Conservation (phyloP, 2,888 invertebrate genomes). For the Spodoptera exigua region DNA sequence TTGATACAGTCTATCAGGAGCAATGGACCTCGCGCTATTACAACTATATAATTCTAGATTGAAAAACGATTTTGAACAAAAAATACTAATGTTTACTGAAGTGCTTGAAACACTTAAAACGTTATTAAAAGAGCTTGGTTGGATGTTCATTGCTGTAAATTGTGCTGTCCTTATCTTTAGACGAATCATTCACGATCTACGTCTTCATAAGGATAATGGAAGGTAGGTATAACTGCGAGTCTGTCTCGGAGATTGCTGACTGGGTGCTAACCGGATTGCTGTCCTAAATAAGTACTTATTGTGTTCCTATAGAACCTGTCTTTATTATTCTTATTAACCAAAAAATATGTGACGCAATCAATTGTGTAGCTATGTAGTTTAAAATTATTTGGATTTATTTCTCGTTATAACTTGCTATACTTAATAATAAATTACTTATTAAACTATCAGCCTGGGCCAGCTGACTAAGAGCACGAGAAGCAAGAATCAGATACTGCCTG, state of each 20-base stretch:
- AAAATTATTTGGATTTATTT: no score
- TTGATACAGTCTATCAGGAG: slow-evolving; percentile 59
- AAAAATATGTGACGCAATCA: no score
- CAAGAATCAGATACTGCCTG: no score
- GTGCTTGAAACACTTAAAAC: slow-evolving; percentile 40
- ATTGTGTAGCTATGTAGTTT: no score
- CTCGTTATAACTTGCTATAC: no score
- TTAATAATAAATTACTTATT: no score
- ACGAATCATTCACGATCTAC: slow-evolving; percentile 17
- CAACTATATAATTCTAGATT: slow-evolving; percentile 55
- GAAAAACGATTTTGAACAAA: slow-evolving; percentile 43
- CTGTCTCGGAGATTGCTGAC: neutral
- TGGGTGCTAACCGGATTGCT: no score
- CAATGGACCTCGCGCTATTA: slow-evolving; percentile 62
- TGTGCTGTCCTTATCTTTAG: slow-evolving; percentile 30
- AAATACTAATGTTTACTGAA: slow-evolving; percentile 51
- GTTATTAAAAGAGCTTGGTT: slow-evolving; percentile 34
- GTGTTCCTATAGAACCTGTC: no score
- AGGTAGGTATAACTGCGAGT: neutral
- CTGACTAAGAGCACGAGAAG: no score
- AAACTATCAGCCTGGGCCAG: no score
- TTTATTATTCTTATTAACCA: no score
- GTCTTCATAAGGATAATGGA: slow-evolving; percentile 15
- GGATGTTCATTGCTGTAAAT: slow-evolving; percentile 27
- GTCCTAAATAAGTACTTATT: no score